Conservation (phyloP, 1,140 invertebrate genomes). For the Homarus americanus region DNA sequence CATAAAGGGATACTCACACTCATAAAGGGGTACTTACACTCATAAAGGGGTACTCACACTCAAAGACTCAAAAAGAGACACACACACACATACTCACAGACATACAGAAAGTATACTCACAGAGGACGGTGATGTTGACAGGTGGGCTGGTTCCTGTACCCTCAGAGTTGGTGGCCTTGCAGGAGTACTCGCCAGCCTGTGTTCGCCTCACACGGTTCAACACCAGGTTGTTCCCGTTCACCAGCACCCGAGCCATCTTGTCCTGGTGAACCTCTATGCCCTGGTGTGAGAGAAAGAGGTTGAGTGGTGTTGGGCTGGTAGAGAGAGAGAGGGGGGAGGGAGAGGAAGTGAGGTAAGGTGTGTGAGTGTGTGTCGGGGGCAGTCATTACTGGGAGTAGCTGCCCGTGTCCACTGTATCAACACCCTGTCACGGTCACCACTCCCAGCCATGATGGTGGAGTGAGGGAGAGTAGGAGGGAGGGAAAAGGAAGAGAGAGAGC, state of each 20-base stretch:
- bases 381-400: neutral
- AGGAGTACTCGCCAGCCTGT: slow-evolving; percentile 70
- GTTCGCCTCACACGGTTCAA: slow-evolving; percentile 48
- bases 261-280: slow-evolving; percentile 31
- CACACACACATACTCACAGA: no score
- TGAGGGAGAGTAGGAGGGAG: neutral
- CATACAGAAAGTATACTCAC: slow-evolving; percentile 45
- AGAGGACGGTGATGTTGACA: slow-evolving; percentile 70
- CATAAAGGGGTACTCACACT: no score
- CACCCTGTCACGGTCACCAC: neutral
- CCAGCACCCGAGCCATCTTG: slow-evolving; percentile 58
- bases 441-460: neutral
- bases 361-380: neutral
- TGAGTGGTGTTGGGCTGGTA: neutral
- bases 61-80: no score
- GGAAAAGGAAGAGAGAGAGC: neutral
- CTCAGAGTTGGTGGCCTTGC: slow-evolving; percentile 65
- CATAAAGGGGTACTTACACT: no score
- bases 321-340: neutral
- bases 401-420: no score
- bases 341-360: neutral
- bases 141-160: slow-evolving; percentile 67
- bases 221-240: slow-evolving; percentile 68
- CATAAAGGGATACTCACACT: no score
- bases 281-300: slow-evolving; percentile 12